These are phyloP conservation scores for Daboia siamensis DNA, from an alignment of 2,113 vertebrate species.

Conservation along the genomic window DNA sequence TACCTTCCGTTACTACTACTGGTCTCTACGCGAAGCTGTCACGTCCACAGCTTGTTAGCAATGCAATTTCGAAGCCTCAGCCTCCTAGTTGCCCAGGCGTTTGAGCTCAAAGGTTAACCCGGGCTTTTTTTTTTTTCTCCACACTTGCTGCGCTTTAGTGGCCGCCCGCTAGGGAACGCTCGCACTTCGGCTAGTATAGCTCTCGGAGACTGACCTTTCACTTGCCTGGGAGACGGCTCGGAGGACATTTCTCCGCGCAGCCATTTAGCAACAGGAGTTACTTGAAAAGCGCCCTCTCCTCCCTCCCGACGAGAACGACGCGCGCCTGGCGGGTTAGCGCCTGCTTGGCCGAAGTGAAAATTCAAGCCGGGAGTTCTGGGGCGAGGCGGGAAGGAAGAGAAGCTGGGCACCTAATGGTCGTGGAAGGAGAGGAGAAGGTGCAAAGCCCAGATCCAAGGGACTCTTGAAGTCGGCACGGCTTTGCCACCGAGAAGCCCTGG, in stretches of 20 bases:
- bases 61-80: neutral
- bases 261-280: neutral
- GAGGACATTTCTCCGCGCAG: too few relatives aligned
- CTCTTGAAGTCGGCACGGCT: neutral
- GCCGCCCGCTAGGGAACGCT: neutral
- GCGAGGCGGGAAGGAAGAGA: neutral
- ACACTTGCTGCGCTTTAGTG: neutral
- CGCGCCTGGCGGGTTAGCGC: neutral
- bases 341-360: neutral
- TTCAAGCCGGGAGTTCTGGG: accelerated
- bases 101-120: neutral
- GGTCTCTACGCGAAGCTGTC: neutral
- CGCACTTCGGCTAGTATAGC: neutral
- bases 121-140: neutral
- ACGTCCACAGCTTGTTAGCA: conserved; percentile 1
- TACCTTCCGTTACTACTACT: neutral
- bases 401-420: neutral
- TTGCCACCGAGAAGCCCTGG: conserved; percentile 27
- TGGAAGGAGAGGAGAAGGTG: neutral
- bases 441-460: neutral
- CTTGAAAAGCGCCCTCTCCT: neutral
- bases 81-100: neutral
- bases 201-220: neutral
- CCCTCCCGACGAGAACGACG: neutral
- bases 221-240: neutral